Base-by-base conservation (phyloP, 2,113 vertebrate genomes). In the Vombatus ursinus region DNA sequence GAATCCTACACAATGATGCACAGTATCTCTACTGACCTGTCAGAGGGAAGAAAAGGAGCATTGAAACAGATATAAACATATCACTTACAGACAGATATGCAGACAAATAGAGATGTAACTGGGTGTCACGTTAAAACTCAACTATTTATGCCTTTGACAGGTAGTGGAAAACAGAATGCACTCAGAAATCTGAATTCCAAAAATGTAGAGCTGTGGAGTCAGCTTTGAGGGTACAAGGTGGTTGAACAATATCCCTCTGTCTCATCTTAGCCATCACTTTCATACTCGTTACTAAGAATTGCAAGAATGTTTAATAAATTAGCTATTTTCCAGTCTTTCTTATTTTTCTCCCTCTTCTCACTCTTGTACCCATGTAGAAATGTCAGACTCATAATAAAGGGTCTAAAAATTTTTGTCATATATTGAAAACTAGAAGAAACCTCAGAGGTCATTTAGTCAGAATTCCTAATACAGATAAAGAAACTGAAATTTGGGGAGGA, bases 101-200 rank as follows among this genome's bases (percentile, higher is more conserved):
- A 97, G 96, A 97, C 96, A 98, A 97, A 98, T 97, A 96, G 92
- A 96, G 96, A 96, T 94, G 8, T 95, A 93, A 28, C 52, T 95
- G 8, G 25, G 22, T 97, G 95, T 96, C 95, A 96, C 94, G 94
- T 96, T 97, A 96, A 97, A 96, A 77, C 95, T 95, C 94, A 90
- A 37, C 54, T 97, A 94, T 94, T 97, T 98, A 96, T 96, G 90
- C 52, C 91, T 50, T 96, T 96, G 95, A 77, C 91, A 96, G 84
- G 97, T 77, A 96, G 92, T 51, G 95, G 91, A 92, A 97, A 96
- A 94, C 54, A 94, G 77, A 95, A 94, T 96, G 68, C 24, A 77
- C 96, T 94, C 93, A 37, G 93, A 97, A 31, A 47, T 57, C 3
- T 24, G 50, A 94, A 50, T 90, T 96, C 96, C 47, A 77, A 89